Evolutionary conservation across 2,797 vertebrate genomes (phyloP).

Genomic region (Acanthornis magna): DNA sequence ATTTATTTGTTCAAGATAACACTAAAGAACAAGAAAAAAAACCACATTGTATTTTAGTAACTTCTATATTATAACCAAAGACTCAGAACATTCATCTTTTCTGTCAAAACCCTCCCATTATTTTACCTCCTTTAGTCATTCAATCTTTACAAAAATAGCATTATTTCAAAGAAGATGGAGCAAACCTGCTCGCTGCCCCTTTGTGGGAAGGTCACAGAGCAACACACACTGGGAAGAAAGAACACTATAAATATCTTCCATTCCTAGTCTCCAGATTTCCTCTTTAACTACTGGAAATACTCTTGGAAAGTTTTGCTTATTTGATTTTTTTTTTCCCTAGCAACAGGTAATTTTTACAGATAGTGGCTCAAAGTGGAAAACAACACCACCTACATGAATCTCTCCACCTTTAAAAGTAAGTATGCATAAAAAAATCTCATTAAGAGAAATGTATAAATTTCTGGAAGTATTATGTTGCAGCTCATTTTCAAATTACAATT

Average conservation of each 20-base stretch:
- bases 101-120: background rate
- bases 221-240: background rate
- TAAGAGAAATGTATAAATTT: background rate
- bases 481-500: background rate
- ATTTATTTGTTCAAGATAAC: background rate
- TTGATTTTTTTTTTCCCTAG: background rate
- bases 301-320: background rate
- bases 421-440: background rate
- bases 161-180: background rate
- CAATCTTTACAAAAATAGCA: background rate
- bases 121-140: background rate
- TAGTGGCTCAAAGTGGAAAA: background rate
- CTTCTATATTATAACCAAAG: background rate
- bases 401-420: background rate
- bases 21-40: background rate
- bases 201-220: background rate
- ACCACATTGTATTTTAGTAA: accelerated
- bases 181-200: background rate
- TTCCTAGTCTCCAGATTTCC: background rate
- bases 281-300: background rate
- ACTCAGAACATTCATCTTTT: background rate
- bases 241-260: background rate
- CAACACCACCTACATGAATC: background rate
- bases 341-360: background rate
- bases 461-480: background rate